A percentile compares a stretch with the other conserved stretches of the same genome.
Conservation (phyloP, 2,113 vertebrate species). For the Phoxinus phoxinus region DNA sequence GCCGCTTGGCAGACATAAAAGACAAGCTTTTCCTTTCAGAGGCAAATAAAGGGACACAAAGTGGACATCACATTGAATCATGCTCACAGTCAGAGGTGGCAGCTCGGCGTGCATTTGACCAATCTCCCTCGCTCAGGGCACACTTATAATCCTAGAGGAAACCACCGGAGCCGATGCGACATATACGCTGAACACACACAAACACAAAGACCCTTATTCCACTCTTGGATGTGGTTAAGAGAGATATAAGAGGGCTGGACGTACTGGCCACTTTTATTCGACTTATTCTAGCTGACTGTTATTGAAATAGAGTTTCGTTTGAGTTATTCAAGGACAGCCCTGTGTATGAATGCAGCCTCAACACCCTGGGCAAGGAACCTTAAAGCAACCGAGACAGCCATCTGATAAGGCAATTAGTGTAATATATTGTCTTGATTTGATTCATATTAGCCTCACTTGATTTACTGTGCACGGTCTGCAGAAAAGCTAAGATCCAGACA, state of each 20-base stretch:
- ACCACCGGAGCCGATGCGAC: slow-evolving; percentile 33
- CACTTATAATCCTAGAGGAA: slow-evolving; percentile 47
- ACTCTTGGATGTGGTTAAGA: slow-evolving; percentile 34
- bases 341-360: not conserved
- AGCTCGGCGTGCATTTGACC: slow-evolving; percentile 44
- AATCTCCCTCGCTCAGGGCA: slow-evolving; percentile 47
- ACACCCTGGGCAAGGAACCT: slow-evolving; percentile 26
- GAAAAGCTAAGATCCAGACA: slow-evolving; percentile 36
- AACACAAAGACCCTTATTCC: slow-evolving; percentile 13
- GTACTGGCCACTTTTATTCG: not conserved
- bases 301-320: slow-evolving; percentile 4
- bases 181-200: not conserved
- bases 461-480: slow-evolving; percentile 34
- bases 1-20: slow-evolving; percentile 47
- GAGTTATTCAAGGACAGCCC: slow-evolving; percentile 37
- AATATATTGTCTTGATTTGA: slow-evolving; percentile 47
- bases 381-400: slow-evolving; percentile 31
- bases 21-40: slow-evolving; percentile 54
- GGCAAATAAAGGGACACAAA: slow-evolving; percentile 56
- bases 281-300: not conserved
- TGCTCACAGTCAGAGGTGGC: slow-evolving; percentile 43
- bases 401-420: slow-evolving; percentile 48
- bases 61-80: slow-evolving; percentile 58
- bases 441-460: slow-evolving; percentile 38
- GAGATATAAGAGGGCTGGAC: slow-evolving; percentile 13